Percentiles rank a stretch among this genome's conserved stretches.
phyloP scores from a whole-genome alignment of 2,113 vertebrate species.

The Coregonus clupeaformis region DNA sequence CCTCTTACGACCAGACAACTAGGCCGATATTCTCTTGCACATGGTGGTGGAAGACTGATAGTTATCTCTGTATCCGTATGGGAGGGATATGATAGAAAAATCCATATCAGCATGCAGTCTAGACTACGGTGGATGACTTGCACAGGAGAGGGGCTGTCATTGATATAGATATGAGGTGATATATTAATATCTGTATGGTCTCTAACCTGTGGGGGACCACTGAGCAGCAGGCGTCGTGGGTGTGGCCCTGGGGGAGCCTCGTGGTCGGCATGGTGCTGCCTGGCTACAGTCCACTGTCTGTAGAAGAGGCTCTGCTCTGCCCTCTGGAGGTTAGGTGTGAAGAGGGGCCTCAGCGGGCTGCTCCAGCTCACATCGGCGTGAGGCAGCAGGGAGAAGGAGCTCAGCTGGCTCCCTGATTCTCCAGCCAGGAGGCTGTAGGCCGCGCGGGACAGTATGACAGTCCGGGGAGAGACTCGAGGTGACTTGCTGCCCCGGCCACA shows the following conservation, averaged over 20 bases:
- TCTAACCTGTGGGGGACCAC: slow-evolving; percentile 90
- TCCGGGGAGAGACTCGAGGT: slow-evolving; percentile 76
- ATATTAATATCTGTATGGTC: not conserved
- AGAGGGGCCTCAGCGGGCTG: slow-evolving; percentile 82
- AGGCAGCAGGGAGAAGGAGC: slow-evolving; percentile 84
- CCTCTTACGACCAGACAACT: too few relatives aligned
- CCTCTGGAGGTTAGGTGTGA: slow-evolving; percentile 74
- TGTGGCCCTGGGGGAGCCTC: slow-evolving; percentile 73
- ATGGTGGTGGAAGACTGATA: too few relatives aligned
- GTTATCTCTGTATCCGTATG: too few relatives aligned
- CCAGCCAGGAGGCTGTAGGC: slow-evolving; percentile 85
- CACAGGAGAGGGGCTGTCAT: too few relatives aligned
- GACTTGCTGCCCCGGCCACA: slow-evolving; percentile 46
- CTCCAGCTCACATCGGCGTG: slow-evolving; percentile 89
- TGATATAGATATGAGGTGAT: too few relatives aligned
- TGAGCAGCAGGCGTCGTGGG: slow-evolving; percentile 87
- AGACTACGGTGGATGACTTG: too few relatives aligned
- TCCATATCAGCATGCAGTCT: too few relatives aligned
- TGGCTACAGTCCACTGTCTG: slow-evolving; percentile 87
- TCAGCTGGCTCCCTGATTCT: slow-evolving; percentile 76
- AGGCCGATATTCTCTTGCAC: too few relatives aligned
- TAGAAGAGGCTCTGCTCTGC: slow-evolving; percentile 90
- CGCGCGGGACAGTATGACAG: slow-evolving; percentile 87
- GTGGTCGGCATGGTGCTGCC: slow-evolving; percentile 90
- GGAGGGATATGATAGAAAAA: too few relatives aligned